phyloP scores from a whole-genome alignment of 2,888 invertebrate genomes.

The Dasysyrphus tricinctus region DNA sequence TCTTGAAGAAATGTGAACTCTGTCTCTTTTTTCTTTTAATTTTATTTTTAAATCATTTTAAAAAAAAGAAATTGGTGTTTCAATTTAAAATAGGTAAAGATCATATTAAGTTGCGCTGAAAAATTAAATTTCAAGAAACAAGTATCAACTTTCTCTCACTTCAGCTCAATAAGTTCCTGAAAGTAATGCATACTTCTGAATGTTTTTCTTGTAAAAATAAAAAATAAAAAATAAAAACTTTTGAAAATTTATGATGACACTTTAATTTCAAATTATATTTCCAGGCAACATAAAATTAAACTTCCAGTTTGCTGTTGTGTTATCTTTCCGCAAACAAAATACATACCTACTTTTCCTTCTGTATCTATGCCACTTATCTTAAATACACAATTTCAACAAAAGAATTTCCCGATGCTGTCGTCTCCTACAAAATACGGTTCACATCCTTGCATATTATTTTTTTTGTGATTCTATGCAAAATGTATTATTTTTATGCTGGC shows the following conservation, averaged over 20 bases:
- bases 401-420: background rate
- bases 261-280: constrained; percentile 4
- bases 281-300: background rate
- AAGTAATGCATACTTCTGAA: too few species aligned
- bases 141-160: background rate
- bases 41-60: too few species aligned
- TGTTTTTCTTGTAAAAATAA: too few species aligned
- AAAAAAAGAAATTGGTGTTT: too few species aligned
- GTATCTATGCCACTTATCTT: constrained; percentile 25
- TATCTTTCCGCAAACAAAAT: background rate
- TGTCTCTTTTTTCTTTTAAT: too few species aligned
- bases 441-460: background rate
- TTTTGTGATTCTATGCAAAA: background rate
- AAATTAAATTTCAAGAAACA: too few species aligned
- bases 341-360: background rate
- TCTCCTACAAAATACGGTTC: background rate
- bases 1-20: too few species aligned
- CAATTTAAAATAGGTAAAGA: too few species aligned
- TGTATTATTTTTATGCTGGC: background rate
- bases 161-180: background rate
- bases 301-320: background rate
- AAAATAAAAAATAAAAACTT: too few species aligned
- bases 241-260: background rate
- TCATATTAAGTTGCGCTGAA: too few species aligned
- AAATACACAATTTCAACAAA: constrained; percentile 25